Evolutionary conservation across 2,888 invertebrate species (phyloP), one percentile per base, ranked within the genome.

Genomic region (Diarsia mendica): DNA sequence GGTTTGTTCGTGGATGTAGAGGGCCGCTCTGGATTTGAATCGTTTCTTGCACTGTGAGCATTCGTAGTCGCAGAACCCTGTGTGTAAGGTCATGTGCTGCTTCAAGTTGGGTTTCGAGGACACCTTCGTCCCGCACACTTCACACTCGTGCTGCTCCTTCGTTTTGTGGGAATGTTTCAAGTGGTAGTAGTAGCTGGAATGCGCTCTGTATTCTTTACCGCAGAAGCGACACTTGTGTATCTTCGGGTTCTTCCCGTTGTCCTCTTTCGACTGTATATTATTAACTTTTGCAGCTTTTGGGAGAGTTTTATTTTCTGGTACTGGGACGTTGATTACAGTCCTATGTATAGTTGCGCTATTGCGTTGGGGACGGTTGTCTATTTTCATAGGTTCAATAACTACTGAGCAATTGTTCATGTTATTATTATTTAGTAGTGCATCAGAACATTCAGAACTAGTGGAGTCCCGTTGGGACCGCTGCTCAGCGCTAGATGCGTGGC

Each of bases 131-230:
- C 95, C 95, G 89, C 97, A 97, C 61, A 93, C 90, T 9, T 93
- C 92, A 85, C 97, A 97, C 55, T 91, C 91, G 89, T 96, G 95
- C 72, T 96, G 94, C 78, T 95, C 95, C 44, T 91, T 89, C 15
- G 93, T 92, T 1, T 89, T 90, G 90, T 97, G 97, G 18, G 93
- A 92, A 87, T 97, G 93, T 79, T 95, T 96, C 80, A 97, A 87
- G 87, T 97, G 97, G 85, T 97, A 97, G 88, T 96, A 96, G 80
- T 96, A 94, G 87, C 96, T 96, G 3, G 96, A 96, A 0, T 94
- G 89, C n/a, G 95, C 95, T 3, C 89, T 91, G 89, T 96, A 97
- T 67, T 91, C 91, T 83, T 96, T 97, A 6, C 92, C 91, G 86
- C 97, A 97, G 55, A 94, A 90, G 18, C 94, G 95, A 81, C 97